Conservation (phyloP, 2,113 vertebrate species). For the Megaceryle torquata region DNA sequence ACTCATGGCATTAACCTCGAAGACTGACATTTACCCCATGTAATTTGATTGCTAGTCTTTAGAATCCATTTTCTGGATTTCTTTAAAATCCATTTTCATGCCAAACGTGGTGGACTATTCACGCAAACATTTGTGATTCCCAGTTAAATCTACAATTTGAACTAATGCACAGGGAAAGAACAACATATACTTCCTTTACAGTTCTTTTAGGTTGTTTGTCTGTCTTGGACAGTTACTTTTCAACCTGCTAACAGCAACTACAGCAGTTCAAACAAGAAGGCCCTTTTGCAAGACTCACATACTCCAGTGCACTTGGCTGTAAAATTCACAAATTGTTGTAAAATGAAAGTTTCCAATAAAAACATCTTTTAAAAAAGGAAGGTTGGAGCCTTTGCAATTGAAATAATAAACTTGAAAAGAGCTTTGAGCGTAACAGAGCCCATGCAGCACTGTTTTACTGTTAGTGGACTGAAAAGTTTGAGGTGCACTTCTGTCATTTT, state of each 20-base stretch:
- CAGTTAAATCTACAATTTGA: neutral
- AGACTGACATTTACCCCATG: neutral
- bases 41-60: constrained; percentile 2
- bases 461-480: neutral
- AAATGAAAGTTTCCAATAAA: neutral
- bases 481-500: neutral
- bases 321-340: neutral
- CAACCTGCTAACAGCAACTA: neutral
- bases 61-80: neutral
- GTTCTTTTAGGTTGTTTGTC: neutral
- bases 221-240: neutral
- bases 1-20: neutral
- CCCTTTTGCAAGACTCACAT: neutral
- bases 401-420: neutral
- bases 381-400: neutral
- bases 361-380: neutral
- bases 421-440: neutral
- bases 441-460: neutral
- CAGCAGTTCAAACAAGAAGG: neutral
- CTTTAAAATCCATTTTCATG: constrained; percentile 6
- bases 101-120: neutral
- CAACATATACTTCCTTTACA: neutral
- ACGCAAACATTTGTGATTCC: neutral
- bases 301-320: neutral
- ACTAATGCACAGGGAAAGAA: neutral